phyloP scores from a whole-genome alignment of 2,113 vertebrate genomes.

The Puntigrus tetrazona region DNA sequence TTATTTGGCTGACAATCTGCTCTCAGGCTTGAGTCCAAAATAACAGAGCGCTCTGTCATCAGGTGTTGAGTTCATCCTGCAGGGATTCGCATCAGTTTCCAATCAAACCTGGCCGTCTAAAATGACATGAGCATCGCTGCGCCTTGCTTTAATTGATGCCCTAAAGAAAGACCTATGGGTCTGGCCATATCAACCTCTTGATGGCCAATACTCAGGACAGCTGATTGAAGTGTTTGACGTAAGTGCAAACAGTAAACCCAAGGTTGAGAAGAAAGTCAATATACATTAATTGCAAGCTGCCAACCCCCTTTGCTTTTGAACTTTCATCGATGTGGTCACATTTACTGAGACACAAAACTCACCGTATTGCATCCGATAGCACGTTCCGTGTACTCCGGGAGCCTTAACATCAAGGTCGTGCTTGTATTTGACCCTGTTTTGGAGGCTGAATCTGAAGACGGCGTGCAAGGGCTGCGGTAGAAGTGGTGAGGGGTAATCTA shows the following conservation, averaged over 20 bases:
- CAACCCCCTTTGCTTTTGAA: conserved; percentile 12
- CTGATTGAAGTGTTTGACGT: conserved; percentile 11
- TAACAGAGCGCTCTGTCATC: conserved; percentile 23
- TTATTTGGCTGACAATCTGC: conserved; percentile 47
- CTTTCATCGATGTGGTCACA: conserved; percentile 14
- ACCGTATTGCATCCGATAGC: background rate
- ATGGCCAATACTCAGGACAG: conserved; percentile 1
- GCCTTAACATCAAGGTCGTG: conserved; percentile 35
- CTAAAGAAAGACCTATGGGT: conserved; percentile 6
- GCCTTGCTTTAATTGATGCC: conserved; percentile 13
- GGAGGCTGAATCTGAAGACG: conserved; percentile 49
- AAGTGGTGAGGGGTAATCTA: conserved; percentile 70
- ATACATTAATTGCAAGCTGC: conserved; percentile 28
- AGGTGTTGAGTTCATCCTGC: conserved; percentile 21
- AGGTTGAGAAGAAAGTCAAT: conserved; percentile 36
- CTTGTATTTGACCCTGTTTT: conserved; percentile 42
- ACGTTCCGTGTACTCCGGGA: background rate
- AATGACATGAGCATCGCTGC: background rate
- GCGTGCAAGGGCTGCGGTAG: conserved; percentile 29
- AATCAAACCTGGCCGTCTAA: background rate
- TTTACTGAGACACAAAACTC: conserved; percentile 5
- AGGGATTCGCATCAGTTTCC: background rate
- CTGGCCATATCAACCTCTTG: conserved; percentile 1
- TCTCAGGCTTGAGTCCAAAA: conserved; percentile 16
- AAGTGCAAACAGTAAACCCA: conserved; percentile 22